A percentile compares a stretch with the other conserved stretches of the same genome.
Evolutionary conservation across 1,140 invertebrate species (phyloP).

Genomic region (Formica selysi): DNA sequence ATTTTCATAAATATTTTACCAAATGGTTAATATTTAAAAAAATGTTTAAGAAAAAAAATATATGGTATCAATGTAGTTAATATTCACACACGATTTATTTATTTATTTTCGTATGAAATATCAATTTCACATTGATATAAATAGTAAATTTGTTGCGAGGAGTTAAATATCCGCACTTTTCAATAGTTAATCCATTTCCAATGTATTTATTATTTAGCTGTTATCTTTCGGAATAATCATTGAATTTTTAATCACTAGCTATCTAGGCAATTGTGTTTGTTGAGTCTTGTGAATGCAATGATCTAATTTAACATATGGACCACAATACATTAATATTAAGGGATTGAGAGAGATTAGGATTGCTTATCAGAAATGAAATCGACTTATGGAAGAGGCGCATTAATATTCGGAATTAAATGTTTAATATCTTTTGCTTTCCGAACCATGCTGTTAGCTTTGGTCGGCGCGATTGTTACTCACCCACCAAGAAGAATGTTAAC

Average conservation of each 20-base stretch:
- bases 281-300: neutral
- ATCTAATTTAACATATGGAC: neutral
- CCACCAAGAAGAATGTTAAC: conserved; percentile 89
- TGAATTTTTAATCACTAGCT: conserved; percentile 7
- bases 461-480: conserved; percentile 82
- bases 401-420: no score
- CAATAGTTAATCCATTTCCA: neutral
- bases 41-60: no score
- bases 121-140: neutral
- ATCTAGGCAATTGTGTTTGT: neutral
- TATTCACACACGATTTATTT: neutral
- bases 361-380: neutral
- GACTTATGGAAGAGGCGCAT: neutral
- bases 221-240: neutral
- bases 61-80: neutral
- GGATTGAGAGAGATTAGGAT: neutral
- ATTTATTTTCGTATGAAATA: neutral
- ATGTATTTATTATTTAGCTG: neutral
- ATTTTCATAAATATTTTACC: neutral
- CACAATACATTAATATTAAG: neutral
- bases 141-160: neutral
- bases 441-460: conserved; percentile 8
- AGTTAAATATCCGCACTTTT: neutral
- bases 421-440: neutral
- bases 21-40: no score